Base-by-base conservation (phyloP, 1,140 invertebrate species). In the Spodoptera litura region DNA sequence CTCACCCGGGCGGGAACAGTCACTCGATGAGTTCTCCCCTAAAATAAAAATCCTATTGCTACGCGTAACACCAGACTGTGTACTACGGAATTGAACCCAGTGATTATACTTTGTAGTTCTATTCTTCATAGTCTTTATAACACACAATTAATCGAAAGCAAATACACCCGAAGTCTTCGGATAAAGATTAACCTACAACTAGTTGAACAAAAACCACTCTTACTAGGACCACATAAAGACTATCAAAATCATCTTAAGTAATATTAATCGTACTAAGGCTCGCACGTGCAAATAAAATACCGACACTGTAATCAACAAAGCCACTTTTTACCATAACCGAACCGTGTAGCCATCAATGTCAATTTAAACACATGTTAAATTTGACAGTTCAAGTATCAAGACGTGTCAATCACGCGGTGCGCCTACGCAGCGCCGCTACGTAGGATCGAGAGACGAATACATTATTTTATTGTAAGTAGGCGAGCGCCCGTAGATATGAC, bases 381-480 rank as follows among this genome's bases (percentile, higher is more conserved):
- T 78, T 75, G 75, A 78, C 74, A 78, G 64, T 75, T 78, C 62
- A 79, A 83, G 85, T 84, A 87, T 88, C 86, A 90, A 89, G 78
- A 85, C 72, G 71, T 83, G 27, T 81, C 51, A 66, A 56, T 81
- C 81, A 83, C 70, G 64, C 61, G 85, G 79, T 59, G 78, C 90
- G 89, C 90, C 90, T 90, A 92, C 90, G 87, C 81, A 20, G 51
- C 68, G 66, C 83, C 84, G 85, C 79, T 85, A 85, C 87, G 89
- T 86, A 90, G 87, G 84, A 87, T 87, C 86, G 82, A 86, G 88
- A 78, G 79, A 82, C 86, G 89, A 89, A 90, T 92, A 92, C 84
- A 91, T 89, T 92, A 92, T 89, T 86, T 89, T 85, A 82, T 84
- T 85, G 83, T 87, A 91, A 91, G 91, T 91, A 92, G 89, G 91